These are phyloP conservation scores for Vicugna pacos DNA, from an alignment of 2,113 vertebrate genomes.

Conservation along the genomic window DNA sequence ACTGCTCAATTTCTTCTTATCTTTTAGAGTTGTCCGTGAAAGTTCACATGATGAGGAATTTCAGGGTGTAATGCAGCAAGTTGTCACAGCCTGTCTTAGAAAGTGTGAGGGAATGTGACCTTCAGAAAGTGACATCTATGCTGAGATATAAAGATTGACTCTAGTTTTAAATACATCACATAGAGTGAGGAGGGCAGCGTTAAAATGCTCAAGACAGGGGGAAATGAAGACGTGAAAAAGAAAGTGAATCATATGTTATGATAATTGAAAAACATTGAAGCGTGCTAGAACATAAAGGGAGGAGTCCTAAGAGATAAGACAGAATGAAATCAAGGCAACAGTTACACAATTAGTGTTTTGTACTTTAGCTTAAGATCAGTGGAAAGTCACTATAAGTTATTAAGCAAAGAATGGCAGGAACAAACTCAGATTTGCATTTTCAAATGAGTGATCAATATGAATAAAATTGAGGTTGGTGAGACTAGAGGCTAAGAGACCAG, in stretches of 20 bases:
- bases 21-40: background rate
- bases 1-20: background rate
- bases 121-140: background rate
- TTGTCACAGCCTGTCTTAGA: background rate
- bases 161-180: background rate
- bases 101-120: background rate
- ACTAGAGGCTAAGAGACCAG: background rate
- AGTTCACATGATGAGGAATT: background rate
- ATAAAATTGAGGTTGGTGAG: background rate
- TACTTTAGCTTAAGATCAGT: background rate
- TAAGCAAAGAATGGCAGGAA: background rate
- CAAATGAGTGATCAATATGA: background rate
- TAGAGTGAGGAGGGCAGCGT: accelerated
- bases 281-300: background rate
- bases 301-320: background rate
- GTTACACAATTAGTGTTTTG: background rate
- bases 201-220: background rate
- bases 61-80: background rate
- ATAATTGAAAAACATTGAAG: background rate
- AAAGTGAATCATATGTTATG: background rate
- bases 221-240: background rate
- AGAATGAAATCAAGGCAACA: background rate
- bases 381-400: background rate
- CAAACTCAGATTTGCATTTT: background rate
- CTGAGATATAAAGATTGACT: background rate